Evolutionary conservation across 1,140 invertebrate genomes (phyloP).

Genomic region (Apis dorsata): DNA sequence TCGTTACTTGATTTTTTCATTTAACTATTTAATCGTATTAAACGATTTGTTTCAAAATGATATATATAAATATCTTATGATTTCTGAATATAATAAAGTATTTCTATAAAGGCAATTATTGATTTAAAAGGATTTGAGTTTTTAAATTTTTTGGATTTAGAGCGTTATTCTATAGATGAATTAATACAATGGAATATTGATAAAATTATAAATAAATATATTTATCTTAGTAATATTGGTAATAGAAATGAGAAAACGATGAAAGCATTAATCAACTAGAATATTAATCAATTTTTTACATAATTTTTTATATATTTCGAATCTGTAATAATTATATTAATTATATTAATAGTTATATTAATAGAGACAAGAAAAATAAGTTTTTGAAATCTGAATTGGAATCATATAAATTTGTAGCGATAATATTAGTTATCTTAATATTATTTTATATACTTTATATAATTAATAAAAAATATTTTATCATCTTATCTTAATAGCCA

Average conservation of each 20-base stretch:
- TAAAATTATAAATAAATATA: slow-evolving; percentile 31
- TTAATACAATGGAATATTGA: slow-evolving; percentile 24
- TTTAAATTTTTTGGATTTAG: neutral
- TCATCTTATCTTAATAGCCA: neutral
- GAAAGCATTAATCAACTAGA: slow-evolving; percentile 15
- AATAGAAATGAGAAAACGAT: neutral
- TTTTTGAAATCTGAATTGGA: neutral
- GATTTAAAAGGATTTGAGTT: slow-evolving; percentile 25
- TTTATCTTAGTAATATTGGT: slow-evolving; percentile 39
- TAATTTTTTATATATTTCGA: neutral
- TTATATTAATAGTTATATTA: neutral
- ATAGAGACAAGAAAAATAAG: neutral
- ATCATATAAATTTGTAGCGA: neutral
- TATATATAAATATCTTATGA: neutral
- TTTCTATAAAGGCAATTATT: neutral
- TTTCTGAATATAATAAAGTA: too few relatives aligned
- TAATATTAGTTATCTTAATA: neutral
- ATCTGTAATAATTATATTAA: neutral
- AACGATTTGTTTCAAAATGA: neutral
- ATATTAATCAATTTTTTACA: slow-evolving; percentile 13
- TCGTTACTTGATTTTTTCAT: too few relatives aligned
- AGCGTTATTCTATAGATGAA: neutral
- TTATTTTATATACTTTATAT: neutral
- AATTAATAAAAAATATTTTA: neutral
- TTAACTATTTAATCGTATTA: neutral